Percentiles rank a stretch among this genome's conserved stretches.
Evolutionary conservation across 2,797 vertebrate genomes (phyloP).

Genomic region (Enteromius fasciolatus): DNA sequence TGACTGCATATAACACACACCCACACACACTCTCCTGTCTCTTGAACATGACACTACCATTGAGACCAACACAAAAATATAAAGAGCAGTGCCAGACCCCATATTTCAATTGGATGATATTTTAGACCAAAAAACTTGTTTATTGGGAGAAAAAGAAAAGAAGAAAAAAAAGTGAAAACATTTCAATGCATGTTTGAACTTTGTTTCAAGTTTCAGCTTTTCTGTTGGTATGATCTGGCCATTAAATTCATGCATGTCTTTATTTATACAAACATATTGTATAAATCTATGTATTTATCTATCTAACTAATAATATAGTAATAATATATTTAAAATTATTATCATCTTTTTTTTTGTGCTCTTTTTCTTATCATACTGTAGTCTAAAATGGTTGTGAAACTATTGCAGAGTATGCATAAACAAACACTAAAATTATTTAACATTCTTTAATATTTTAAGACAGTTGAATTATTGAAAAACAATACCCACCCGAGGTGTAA

Average conservation of each 20-base stretch:
- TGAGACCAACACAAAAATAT: conserved; percentile 36
- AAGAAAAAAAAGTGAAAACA: background rate
- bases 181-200: conserved; percentile 3
- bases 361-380: background rate
- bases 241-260: background rate
- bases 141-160: background rate
- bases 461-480: background rate
- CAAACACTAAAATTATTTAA: conserved; percentile 13
- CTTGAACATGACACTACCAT: conserved; percentile 36
- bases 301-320: too few species aligned
- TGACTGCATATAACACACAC: conserved; percentile 57
- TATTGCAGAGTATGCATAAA: background rate
- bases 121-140: conserved; percentile 13
- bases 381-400: background rate
- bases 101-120: conserved; percentile 21
- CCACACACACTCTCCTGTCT: conserved; percentile 32
- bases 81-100: conserved; percentile 28
- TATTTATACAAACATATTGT: background rate
- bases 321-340: too few species aligned
- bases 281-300: background rate
- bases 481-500: background rate
- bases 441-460: background rate
- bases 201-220: background rate
- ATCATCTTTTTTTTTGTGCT: background rate
- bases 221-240: background rate